Conservation (phyloP, 2,888 invertebrate species). For the Capitulum mitella region DNA sequence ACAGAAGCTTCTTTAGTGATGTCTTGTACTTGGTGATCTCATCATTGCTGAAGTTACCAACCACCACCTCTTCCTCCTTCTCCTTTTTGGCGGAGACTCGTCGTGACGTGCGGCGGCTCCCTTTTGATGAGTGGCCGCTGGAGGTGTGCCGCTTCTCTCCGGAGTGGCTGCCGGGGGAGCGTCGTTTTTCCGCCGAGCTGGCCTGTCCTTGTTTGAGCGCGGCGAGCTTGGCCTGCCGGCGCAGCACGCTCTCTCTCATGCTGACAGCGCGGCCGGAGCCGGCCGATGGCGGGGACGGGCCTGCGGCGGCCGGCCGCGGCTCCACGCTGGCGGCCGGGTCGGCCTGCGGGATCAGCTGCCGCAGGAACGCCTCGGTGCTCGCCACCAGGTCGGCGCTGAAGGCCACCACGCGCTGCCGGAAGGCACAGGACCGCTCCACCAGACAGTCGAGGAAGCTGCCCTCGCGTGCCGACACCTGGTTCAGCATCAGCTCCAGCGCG, state of each 20-base stretch:
- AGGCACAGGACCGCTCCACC: not conserved
- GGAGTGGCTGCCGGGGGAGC: too few relatives aligned
- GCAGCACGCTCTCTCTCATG: too few relatives aligned
- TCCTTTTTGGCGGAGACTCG: too few relatives aligned
- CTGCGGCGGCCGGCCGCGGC: not conserved
- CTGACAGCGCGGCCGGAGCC: too few relatives aligned
- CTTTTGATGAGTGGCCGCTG: too few relatives aligned
- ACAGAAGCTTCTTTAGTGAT: not conserved
- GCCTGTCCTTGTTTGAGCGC: too few relatives aligned
- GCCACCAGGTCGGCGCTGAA: not conserved
- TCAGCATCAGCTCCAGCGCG: conserved; percentile 10
- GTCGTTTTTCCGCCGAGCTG: not conserved
- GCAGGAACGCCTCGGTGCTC: not conserved
- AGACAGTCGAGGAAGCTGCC: not conserved
- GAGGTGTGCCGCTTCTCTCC: too few relatives aligned
- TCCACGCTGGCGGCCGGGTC: not conserved
- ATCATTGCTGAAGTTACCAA: not conserved
- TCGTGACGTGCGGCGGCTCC: too few relatives aligned
- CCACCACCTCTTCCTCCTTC: too few relatives aligned
- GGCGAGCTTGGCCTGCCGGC: not conserved
- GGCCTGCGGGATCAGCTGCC: conserved; percentile 2
- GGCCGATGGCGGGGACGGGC: not conserved
- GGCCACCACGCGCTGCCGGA: not conserved
- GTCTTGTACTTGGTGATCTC: not conserved
- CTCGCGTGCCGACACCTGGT: not conserved